Base-by-base conservation (phyloP, 1,140 invertebrate genomes). In the Zaprionus tsacasi region DNA sequence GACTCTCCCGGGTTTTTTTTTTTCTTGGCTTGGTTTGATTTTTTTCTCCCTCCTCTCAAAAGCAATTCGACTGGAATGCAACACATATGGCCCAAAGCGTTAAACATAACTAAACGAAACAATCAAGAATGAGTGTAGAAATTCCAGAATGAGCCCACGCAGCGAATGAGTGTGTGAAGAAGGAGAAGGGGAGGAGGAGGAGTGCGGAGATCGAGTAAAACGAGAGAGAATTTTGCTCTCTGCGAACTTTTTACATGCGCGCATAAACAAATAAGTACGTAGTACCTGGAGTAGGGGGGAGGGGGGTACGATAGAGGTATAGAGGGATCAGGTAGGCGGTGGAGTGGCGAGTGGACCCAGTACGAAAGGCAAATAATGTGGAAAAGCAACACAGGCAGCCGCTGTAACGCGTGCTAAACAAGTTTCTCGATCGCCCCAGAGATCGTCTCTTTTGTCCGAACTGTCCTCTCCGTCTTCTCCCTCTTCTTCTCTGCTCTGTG, bases 61-160 rank as follows among this genome's bases (percentile, higher is more conserved):
- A 82, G 79, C 83, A 87, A 87, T 88, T 87, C 83, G 82, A 60
- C 69, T 88, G 83, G 83, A 88, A 88, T 88, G 83, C 83, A 88
- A 70, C 81, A 86, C 71, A 86, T 81, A 80, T 88, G 85, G 83
- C 83, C 85, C 78, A 88, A 66, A 88, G 85, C 83, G 83, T 88
- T 89, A 83, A 89, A 78, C 85, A 87, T 52, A 74, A 74, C 66
- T 74, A 88, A 87, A 87, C 82, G 83, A 88, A 88, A 89, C 85
- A 88, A 88, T 88, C 85, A 88, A 88, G 85, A 88, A 88, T 88
- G 85, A 88, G 85, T 83, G 85, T 88, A 88, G 83, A 89, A 88
- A 88, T 88, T 88, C 85, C 85, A 88, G 81, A 88, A 88, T 88
- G 85, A 88, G 85, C 85, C 85, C 85, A 88, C 85, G 85, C 85